phyloP scores from a whole-genome alignment of 2,888 invertebrate species.

The Chalcis sispes region DNA sequence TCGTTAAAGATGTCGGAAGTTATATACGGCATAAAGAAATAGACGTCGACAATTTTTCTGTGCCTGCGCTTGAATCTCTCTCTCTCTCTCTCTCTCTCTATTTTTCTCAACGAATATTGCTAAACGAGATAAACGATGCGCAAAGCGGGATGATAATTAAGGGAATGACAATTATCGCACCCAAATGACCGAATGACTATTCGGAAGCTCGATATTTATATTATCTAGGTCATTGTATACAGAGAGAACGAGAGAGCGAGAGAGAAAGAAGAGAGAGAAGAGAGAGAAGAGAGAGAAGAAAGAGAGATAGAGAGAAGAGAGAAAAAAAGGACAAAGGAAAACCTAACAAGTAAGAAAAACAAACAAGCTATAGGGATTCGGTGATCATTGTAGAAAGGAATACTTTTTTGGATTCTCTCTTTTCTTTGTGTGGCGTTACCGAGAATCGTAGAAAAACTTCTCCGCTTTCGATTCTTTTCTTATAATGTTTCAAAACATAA shows the following conservation, averaged over 20 bases:
- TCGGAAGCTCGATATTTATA: conserved; percentile 33
- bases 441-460: too few relatives aligned
- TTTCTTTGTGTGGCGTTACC: too few relatives aligned
- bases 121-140: conserved; percentile 13
- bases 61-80: conserved; percentile 29
- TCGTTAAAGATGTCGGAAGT: too few relatives aligned
- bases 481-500: too few relatives aligned
- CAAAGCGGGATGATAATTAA: conserved; percentile 46
- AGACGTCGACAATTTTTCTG: conserved; percentile 1
- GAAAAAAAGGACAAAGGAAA: too few relatives aligned
- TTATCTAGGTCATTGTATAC: conserved; percentile 46
- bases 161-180: conserved; percentile 43
- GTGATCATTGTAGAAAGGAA: too few relatives aligned
- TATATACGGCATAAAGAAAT: too few relatives aligned
- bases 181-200: neutral
- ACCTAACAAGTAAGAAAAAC: too few relatives aligned
- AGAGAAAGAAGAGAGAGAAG: conserved; percentile 8
- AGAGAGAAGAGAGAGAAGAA: neutral
- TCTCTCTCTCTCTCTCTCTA: neutral
- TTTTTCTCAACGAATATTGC: conserved; percentile 22
- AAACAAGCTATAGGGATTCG: too few relatives aligned
- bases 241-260: neutral
- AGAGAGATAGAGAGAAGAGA: too few relatives aligned
- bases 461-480: too few relatives aligned
- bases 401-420: too few relatives aligned